These are phyloP conservation scores for Drosophila longiperda DNA, from an alignment of 2,888 invertebrate species.

Conservation along the genomic window DNA sequence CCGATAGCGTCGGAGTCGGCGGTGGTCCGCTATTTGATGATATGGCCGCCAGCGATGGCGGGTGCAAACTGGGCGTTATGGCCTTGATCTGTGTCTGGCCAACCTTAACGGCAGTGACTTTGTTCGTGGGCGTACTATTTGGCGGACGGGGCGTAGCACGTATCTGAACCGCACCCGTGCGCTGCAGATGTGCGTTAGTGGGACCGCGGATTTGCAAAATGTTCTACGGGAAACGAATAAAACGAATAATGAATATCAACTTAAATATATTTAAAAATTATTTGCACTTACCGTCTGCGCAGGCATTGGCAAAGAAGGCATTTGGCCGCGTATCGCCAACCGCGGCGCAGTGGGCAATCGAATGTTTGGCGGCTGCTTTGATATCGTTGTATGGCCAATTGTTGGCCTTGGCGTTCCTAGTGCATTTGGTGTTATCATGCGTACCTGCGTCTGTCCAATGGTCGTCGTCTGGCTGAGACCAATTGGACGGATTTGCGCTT, in stretches of 20 bases:
- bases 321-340: slow-evolving; percentile 81
- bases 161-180: slow-evolving; percentile 83
- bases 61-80: slow-evolving; percentile 78
- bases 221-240: slow-evolving; percentile 67
- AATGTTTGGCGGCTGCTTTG: slow-evolving; percentile 84
- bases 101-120: slow-evolving; percentile 83
- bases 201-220: slow-evolving; percentile 84
- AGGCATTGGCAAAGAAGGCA: slow-evolving; percentile 78
- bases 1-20: slow-evolving; percentile 73
- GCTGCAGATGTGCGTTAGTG: slow-evolving; percentile 78
- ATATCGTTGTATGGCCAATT: slow-evolving; percentile 85
- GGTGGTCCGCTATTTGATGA: slow-evolving; percentile 78
- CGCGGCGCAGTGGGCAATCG: slow-evolving; percentile 84
- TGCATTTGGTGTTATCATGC: slow-evolving; percentile 86
- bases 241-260: not conserved
- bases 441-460: slow-evolving; percentile 87
- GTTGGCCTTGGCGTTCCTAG: slow-evolving; percentile 79
- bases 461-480: slow-evolving; percentile 86
- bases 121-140: slow-evolving; percentile 77
- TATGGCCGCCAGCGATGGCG: slow-evolving; percentile 82
- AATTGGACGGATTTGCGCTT: slow-evolving; percentile 86
- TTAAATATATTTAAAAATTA: slow-evolving; percentile 3
- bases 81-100: slow-evolving; percentile 85
- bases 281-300: slow-evolving; percentile 81
- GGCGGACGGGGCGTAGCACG: slow-evolving; percentile 78